Evolutionary conservation across 2,888 invertebrate genomes (phyloP).

Genomic region (Drosophila nr. fundita): DNA sequence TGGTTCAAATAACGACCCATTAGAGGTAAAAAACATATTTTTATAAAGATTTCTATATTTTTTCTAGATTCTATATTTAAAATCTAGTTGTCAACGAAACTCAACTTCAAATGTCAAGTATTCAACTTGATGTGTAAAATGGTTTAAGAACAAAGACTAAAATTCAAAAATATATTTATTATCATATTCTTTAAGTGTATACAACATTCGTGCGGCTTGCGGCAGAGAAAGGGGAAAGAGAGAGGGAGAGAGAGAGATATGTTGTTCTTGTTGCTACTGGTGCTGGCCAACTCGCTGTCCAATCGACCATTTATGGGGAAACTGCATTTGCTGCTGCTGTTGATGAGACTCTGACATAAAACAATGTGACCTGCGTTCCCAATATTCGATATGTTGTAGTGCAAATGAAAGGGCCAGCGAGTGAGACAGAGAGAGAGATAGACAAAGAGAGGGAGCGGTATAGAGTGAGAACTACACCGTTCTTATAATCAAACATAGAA

Average conservation of each 20-base stretch:
- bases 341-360: constrained; percentile 77
- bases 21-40: neutral
- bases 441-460: neutral
- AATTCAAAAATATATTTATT: neutral
- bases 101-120: neutral
- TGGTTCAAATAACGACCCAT: neutral
- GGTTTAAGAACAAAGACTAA: neutral
- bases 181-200: constrained; percentile 27
- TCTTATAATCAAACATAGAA: constrained; percentile 60
- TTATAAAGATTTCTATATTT: too few species aligned
- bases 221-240: neutral
- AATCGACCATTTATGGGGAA: constrained; percentile 35
- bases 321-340: constrained; percentile 46
- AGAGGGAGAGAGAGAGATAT: neutral
- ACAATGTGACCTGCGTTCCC: constrained; percentile 69
- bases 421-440: accelerated
- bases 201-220: constrained; percentile 6
- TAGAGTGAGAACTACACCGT: constrained; percentile 24
- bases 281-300: constrained; percentile 31
- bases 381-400: constrained; percentile 39
- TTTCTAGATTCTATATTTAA: too few species aligned
- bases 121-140: neutral
- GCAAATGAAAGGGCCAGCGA: constrained; percentile 51
- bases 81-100: neutral
- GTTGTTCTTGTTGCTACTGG: constrained; percentile 33